Percentiles rank a stretch among this genome's conserved stretches.
phyloP scores from a whole-genome alignment of 2,113 vertebrate species.

The Oncorhynchus tshawytscha region DNA sequence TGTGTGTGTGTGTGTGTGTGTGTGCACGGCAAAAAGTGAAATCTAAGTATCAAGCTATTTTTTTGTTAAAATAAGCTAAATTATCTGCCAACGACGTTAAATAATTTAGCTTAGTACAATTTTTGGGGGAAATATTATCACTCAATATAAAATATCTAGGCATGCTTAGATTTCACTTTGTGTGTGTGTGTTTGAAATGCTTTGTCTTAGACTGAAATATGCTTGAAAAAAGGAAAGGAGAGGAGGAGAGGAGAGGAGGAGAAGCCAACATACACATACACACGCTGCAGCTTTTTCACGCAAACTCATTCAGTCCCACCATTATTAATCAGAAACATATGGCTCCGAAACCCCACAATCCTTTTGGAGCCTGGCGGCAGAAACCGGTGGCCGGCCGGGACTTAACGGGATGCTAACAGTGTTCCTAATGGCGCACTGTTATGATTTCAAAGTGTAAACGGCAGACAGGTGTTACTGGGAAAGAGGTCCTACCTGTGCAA shows the following conservation, averaged over 20 bases:
- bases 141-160: no score
- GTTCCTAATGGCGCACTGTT: slow-evolving; percentile 32
- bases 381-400: slow-evolving; percentile 12
- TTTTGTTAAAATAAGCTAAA: no score
- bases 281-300: not conserved
- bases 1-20: no score
- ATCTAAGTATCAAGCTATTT: no score
- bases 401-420: slow-evolving; percentile 41
- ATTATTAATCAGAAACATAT: slow-evolving; percentile 41
- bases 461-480: slow-evolving; percentile 37
- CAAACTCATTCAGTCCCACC: slow-evolving; percentile 11
- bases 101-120: no score
- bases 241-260: not conserved
- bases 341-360: slow-evolving; percentile 12
- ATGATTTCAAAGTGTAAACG: not conserved
- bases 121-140: no score
- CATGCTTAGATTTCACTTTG: no score
- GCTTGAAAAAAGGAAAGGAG: not conserved
- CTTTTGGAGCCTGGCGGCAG: slow-evolving; percentile 8
- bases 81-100: no score
- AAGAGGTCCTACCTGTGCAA: slow-evolving; percentile 24
- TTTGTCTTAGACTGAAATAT: not conserved
- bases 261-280: not conserved
- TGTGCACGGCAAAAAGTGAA: no score
- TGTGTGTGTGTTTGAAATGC: not conserved